Evolutionary conservation across 2,797 vertebrate species (phyloP).

Genomic region (Peromyscus aztecus): DNA sequence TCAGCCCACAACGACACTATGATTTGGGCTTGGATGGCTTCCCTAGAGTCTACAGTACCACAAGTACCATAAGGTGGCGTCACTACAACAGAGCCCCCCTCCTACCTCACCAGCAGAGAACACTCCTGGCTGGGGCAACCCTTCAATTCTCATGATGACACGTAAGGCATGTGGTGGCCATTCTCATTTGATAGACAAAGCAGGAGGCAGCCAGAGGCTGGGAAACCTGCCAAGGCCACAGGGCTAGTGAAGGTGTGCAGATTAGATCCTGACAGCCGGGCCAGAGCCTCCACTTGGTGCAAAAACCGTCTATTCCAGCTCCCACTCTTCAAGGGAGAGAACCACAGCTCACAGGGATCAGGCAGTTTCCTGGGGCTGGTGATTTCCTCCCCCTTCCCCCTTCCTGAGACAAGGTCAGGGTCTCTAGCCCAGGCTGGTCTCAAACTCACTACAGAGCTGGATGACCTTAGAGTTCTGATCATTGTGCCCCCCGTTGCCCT

Average conservation of each 20-base stretch:
- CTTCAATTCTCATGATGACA: not conserved
- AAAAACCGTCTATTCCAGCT: not conserved
- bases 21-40: not conserved
- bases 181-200: not conserved
- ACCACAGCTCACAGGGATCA: not conserved
- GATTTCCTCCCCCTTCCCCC: not conserved
- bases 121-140: not conserved
- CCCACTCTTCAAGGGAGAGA: accelerated
- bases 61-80: no score
- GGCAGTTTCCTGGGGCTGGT: accelerated
- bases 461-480: not conserved
- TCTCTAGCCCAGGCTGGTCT: not conserved
- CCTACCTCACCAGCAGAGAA: not conserved
- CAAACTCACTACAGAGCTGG: not conserved
- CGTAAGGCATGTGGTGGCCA: not conserved
- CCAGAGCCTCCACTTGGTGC: not conserved
- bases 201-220: not conserved
- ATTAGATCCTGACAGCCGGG: not conserved
- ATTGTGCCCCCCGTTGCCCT: not conserved
- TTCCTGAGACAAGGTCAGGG: not conserved
- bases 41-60: not conserved
- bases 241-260: not conserved
- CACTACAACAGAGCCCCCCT: not conserved
- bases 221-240: not conserved
- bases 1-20: accelerated